These are phyloP conservation scores for Tympanoctomys barrerae DNA, from an alignment of 2,797 vertebrate genomes.

Conservation along the genomic window DNA sequence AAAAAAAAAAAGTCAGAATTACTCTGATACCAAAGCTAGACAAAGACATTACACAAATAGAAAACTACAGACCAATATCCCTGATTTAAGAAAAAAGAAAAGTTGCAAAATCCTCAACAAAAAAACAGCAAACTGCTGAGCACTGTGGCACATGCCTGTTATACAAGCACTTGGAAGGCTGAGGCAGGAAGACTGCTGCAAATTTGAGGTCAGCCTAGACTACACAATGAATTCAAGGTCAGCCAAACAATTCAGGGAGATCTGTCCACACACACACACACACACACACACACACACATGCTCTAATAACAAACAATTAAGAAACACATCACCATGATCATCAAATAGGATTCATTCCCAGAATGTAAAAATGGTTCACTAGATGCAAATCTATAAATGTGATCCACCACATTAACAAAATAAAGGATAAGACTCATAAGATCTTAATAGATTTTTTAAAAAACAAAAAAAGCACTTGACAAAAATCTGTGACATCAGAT, in stretches of 20 bases:
- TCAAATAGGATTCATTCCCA: background rate
- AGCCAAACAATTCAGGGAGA: too few species aligned
- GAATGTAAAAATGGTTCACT: background rate
- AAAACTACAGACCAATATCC: background rate
- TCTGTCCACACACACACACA: too few species aligned
- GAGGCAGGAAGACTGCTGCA: too few species aligned
- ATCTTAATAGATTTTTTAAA: background rate
- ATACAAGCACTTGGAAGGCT: background rate
- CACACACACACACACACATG: too few species aligned
- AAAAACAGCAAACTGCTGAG: background rate
- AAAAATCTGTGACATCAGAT: background rate
- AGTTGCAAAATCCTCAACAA: background rate
- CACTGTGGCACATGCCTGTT: background rate
- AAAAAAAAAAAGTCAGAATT: background rate
- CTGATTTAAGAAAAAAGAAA: background rate
- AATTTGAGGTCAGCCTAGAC: background rate
- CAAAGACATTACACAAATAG: background rate
- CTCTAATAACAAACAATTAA: background rate
- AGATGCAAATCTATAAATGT: background rate
- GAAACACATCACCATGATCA: background rate
- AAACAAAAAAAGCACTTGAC: background rate
- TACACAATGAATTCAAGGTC: background rate
- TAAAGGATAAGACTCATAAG: background rate
- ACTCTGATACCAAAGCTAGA: background rate
- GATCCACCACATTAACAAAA: background rate